Base-by-base conservation (phyloP, 2,888 invertebrate genomes). In the Drosophila mimetica region DNA sequence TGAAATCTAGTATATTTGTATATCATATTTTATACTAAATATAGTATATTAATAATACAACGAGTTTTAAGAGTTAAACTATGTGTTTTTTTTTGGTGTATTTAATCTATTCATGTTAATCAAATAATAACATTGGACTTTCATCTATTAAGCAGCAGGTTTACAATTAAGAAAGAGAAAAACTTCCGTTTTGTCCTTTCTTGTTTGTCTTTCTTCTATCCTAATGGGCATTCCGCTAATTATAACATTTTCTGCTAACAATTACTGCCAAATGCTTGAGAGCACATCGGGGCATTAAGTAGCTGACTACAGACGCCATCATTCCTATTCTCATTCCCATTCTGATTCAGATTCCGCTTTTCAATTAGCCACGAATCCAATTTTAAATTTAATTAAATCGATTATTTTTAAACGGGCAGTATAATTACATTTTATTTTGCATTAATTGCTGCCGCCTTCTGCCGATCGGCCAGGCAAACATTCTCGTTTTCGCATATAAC, bases 191-290 rank as follows among this genome's bases (percentile, higher is more conserved):
- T 60, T 42, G 39, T 22, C 8, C 42, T 37, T 63, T 41, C 13
- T 50, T 54, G 14, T 50, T 69, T 58, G 44, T 20, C 22, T 42
- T 61, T 44, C 37, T 34, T 60, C 44, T 28, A 46, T 61, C 58
- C 63, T 8, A 63, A 66, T 73, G 22, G 66, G 64, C 22, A 75
- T 61, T 28, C 61, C 46, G 86, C 84, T 77, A 80, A 82, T 77
- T 88, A 86, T 69, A 77, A 69, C 71, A 84, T 77, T 77, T 66
- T 74, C 55, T 55, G 60, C 32, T 48, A 73, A 70, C 85, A 82
- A 88, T 88, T 82, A 86, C 89, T 86, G 87, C 75, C 82, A 82
- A 88, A 88, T 84, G 82, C 75, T 80, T 80, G 81, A 75, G 57
- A 72, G 55, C 79, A 86, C 75, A 77, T 67, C 61, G 67, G 67